phyloP scores from a whole-genome alignment of 2,113 vertebrate genomes.

The Lepisosteus osseus region DNA sequence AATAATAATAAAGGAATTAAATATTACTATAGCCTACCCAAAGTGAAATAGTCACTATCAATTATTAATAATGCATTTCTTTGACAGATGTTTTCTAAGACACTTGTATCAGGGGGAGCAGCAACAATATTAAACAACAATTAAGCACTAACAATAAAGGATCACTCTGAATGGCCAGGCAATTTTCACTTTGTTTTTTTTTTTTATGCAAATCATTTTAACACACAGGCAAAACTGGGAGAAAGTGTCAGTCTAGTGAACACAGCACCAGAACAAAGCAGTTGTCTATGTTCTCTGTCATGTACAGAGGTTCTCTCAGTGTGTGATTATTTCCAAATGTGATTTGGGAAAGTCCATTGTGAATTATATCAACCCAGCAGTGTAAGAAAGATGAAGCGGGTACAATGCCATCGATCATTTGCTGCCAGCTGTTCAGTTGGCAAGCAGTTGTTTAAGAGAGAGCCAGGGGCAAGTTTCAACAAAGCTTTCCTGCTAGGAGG shows the following conservation, averaged over 20 bases:
- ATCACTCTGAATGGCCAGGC: too few relatives aligned
- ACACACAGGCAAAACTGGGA: too few relatives aligned
- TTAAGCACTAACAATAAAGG: too few relatives aligned
- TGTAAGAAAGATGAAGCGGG: slow-evolving; percentile 25
- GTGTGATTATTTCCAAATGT: background rate
- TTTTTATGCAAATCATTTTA: too few relatives aligned
- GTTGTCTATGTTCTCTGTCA: slow-evolving; percentile 4
- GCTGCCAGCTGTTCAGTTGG: slow-evolving; percentile 55
- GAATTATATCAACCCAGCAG: background rate
- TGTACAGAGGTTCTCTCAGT: background rate
- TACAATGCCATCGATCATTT: slow-evolving; percentile 51
- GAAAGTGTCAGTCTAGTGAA: background rate
- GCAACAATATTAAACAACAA: too few relatives aligned
- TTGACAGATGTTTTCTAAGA: too few relatives aligned
- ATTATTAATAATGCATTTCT: too few relatives aligned
- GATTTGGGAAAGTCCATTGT: background rate
- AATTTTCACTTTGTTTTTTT: too few relatives aligned
- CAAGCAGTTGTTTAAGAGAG: slow-evolving; percentile 23
- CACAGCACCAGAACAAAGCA: background rate
- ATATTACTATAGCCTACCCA: too few relatives aligned
- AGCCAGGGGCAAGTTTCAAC: slow-evolving; percentile 27
- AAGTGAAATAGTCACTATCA: too few relatives aligned
- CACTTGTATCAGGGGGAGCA: too few relatives aligned
- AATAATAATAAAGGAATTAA: too few relatives aligned
- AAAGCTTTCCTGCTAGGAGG: slow-evolving; percentile 31